Base-by-base conservation (phyloP, 2,113 vertebrate species). In the Colaptes auratus region DNA sequence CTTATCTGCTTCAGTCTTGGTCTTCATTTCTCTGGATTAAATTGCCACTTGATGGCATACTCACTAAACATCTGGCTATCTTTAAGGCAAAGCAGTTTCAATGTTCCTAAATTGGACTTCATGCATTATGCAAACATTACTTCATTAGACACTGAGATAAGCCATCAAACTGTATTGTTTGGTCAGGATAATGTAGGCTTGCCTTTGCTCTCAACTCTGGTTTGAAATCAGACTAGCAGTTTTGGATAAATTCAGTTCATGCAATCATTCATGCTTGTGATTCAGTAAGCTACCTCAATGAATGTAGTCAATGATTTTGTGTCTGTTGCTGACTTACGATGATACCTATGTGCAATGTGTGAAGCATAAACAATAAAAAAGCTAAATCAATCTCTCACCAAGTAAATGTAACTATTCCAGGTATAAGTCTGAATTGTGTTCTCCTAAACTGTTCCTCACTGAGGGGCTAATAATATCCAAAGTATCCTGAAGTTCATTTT, bases 151-250 rank as follows among this genome's bases (percentile, higher is more conserved):
- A 86, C 73, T 84, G 89, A 90, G 86, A 91, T 82, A 83, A 92
- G 92, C 78, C 72, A 90, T 97, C 91, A 96, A 93, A 79, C 66
- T 94, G 59, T 89, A 93, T 93, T 97, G 96, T 96, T 93, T 95
- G 94, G 92, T 95, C 92, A 95, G 90, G 95, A 97, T 96, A 90
- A 87, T 94, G 60, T 67, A 82, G 74, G 64, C 90, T 95, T 82
- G 71, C 42, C 30, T 87, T 23, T 75, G 25, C 46, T 46, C 70
- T 82, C 2, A 5, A 27, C 66, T 58, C 72, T 95, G 70, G 77
- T 95, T 96, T 84, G 73, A 92, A 97, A 95, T 96, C 92, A 95
- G 87, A 80, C 85, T 72, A 75, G 69, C 82, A 86, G 72, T 92
- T 89, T 65, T 50, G 65, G 74, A 75, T 85, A 88, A 94, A 93